These are phyloP conservation scores for Bradypodion pumilum DNA, from an alignment of 2,797 vertebrate genomes.

Conservation along the genomic window DNA sequence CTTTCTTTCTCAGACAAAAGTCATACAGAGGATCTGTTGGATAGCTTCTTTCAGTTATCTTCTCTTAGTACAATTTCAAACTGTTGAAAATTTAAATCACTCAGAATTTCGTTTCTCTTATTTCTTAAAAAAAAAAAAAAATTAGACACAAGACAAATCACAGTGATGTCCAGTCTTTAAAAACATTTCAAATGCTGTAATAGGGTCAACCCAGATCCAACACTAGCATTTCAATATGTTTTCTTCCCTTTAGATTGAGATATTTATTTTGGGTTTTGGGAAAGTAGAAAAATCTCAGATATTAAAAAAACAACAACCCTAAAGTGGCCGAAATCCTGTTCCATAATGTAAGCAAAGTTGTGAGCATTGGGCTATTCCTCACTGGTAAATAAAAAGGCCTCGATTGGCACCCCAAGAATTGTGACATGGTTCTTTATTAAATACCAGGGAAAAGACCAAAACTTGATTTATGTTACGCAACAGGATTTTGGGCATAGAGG, in stretches of 20 bases:
- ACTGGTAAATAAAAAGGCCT: too few species aligned
- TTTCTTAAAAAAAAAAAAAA: not conserved
- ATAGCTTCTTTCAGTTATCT: conserved; percentile 23
- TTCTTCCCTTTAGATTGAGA: too few species aligned
- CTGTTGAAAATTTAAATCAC: conserved; percentile 9
- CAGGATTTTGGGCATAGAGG: not conserved
- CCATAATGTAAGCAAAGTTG: too few species aligned
- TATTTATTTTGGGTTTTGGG: not conserved
- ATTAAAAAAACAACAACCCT: not conserved
- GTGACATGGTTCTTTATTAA: too few species aligned
- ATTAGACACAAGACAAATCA: not conserved
- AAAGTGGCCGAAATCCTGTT: too few species aligned
- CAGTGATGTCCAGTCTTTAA: not conserved
- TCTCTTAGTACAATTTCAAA: not conserved
- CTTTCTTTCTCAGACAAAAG: conserved; percentile 6
- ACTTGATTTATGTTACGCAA: too few species aligned
- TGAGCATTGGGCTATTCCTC: too few species aligned
- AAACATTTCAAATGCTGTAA: not conserved
- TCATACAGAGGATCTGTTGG: conserved; percentile 13
- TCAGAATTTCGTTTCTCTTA: conserved; percentile 34
- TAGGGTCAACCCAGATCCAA: not conserved
- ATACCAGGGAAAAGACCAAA: too few species aligned
- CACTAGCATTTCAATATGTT: not conserved
- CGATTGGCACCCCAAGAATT: not conserved
- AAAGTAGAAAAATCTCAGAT: not conserved